Percentiles rank a stretch among this genome's conserved stretches.
phyloP scores from a whole-genome alignment of 2,888 invertebrate genomes.

The Cataglyphis albicans region DNA sequence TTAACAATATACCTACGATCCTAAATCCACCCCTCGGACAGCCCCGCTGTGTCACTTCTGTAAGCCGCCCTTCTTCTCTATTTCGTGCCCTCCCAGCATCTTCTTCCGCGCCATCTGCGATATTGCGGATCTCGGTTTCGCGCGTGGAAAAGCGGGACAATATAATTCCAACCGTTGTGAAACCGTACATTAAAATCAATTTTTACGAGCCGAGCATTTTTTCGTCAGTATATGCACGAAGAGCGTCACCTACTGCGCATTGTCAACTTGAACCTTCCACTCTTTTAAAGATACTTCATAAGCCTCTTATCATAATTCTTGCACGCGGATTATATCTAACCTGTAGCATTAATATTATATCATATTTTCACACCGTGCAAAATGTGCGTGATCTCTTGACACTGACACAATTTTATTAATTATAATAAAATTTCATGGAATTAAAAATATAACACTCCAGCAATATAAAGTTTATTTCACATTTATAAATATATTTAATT shows the following conservation, averaged over 20 bases:
- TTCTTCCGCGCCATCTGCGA: conserved; percentile 77
- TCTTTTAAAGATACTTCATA: not conserved
- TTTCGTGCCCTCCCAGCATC: conserved; percentile 73
- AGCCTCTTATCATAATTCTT: not conserved
- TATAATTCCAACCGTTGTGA: conserved; percentile 32
- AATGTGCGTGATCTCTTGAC: not conserved
- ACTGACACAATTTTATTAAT: not conserved
- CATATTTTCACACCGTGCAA: not conserved
- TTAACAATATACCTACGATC: conserved; percentile 72
- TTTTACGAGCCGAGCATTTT: conserved; percentile 13
- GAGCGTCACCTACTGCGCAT: not conserved
- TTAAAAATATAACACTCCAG: not conserved
- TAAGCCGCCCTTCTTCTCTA: conserved; percentile 76
- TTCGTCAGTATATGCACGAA: not conserved
- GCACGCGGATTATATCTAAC: not conserved
- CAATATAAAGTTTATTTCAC: not conserved
- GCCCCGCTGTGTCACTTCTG: conserved; percentile 70
- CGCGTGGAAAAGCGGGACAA: conserved; percentile 35
- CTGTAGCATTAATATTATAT: not conserved
- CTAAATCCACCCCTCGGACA: conserved; percentile 77
- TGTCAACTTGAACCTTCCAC: not conserved
- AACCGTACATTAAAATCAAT: conserved; percentile 37
- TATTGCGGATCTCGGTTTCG: conserved; percentile 48
- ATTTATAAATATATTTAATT: conserved; percentile 2
- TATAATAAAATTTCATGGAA: not conserved